phyloP scores from a whole-genome alignment of 2,888 invertebrate species.

The Rotaria socialis region DNA sequence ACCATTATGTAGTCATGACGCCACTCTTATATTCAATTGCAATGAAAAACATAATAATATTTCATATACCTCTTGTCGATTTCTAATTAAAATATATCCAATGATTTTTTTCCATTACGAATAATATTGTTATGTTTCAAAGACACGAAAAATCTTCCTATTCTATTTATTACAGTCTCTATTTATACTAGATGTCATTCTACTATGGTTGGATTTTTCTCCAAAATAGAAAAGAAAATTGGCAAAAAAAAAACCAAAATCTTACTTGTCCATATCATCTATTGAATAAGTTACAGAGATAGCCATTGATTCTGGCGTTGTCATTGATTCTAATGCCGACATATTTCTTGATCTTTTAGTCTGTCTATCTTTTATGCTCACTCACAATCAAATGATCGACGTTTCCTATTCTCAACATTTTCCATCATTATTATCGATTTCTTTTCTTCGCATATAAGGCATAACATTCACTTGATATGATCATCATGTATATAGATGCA shows the following conservation, averaged over 20 bases:
- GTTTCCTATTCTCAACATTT: background rate
- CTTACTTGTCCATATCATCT: background rate
- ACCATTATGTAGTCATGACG: background rate
- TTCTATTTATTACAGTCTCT: background rate
- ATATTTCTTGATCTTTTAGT: background rate
- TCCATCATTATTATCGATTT: background rate
- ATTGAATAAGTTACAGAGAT: background rate
- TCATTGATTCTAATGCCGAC: background rate
- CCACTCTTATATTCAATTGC: background rate
- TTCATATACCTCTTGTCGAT: background rate
- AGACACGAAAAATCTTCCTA: background rate
- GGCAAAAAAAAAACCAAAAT: background rate
- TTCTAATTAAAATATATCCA: background rate
- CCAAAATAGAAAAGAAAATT: too few relatives aligned
- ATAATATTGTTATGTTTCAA: background rate
- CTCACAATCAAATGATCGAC: constrained; percentile 20
- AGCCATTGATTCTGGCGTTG: background rate
- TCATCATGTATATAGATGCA: background rate
- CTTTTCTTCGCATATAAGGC: background rate
- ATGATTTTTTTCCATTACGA: background rate
- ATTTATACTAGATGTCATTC: background rate
- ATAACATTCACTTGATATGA: constrained; percentile 18
- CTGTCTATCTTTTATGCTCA: background rate
- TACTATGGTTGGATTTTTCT: background rate
- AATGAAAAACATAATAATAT: background rate